Percentiles rank a stretch among this genome's conserved stretches.
Conservation (phyloP, 2,888 invertebrate species). For the Girardia tigrina region DNA sequence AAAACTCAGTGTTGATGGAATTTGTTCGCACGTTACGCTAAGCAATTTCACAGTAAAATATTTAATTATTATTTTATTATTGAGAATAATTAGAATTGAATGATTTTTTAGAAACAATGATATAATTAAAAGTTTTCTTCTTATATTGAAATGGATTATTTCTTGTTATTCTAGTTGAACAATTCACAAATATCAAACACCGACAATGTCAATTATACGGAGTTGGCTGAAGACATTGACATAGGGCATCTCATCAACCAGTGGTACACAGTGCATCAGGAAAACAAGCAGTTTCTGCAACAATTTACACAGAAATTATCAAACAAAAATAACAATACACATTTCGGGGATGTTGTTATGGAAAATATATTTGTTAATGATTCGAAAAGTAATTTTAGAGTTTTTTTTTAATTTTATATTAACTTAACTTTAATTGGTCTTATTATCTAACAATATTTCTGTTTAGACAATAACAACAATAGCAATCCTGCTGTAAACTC, state of each 20-base stretch:
- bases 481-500: background rate
- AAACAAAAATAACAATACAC: background rate
- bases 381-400: background rate
- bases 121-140: too few species aligned
- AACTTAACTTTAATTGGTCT: background rate
- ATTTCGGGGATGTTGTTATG: background rate
- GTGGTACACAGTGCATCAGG: background rate
- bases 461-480: background rate
- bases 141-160: too few species aligned
- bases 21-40: too few species aligned
- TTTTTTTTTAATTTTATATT: background rate
- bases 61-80: too few species aligned
- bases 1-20: too few species aligned
- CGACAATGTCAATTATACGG: background rate
- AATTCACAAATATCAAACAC: background rate
- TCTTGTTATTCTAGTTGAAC: background rate
- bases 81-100: too few species aligned
- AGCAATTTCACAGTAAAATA: too few species aligned
- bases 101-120: too few species aligned
- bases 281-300: background rate
- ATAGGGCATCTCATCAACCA: background rate
- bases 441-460: too few species aligned
- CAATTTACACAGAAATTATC: background rate
- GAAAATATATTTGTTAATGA: background rate
- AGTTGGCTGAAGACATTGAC: background rate